A percentile compares a stretch with the other conserved stretches of the same genome.
Evolutionary conservation across 2,888 invertebrate species (phyloP).

Genomic region (Thera obeliscata): DNA sequence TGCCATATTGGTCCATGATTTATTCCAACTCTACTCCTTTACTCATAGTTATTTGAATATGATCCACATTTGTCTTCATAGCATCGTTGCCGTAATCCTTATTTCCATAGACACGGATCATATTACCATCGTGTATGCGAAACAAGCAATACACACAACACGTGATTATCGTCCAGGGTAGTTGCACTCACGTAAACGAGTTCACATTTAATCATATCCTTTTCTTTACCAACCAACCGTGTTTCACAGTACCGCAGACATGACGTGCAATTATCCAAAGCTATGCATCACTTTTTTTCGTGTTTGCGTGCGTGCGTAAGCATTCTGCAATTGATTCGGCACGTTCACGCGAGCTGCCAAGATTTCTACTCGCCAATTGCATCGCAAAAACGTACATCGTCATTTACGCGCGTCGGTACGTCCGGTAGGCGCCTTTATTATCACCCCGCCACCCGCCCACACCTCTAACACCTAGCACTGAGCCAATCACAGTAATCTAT

Average conservation of each 20-base stretch:
- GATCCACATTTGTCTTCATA: slow-evolving; percentile 30
- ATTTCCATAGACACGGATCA: slow-evolving; percentile 13
- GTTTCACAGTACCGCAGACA: slow-evolving; percentile 40
- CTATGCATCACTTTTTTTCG: slow-evolving; percentile 57
- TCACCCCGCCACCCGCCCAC: slow-evolving; percentile 53
- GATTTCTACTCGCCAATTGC: slow-evolving; percentile 59
- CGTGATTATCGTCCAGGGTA: not conserved
- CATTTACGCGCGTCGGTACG: slow-evolving; percentile 58
- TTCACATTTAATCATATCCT: slow-evolving; percentile 24
- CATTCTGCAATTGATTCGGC: slow-evolving; percentile 58
- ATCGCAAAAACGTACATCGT: slow-evolving; percentile 58
- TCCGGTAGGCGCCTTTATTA: slow-evolving; percentile 56
- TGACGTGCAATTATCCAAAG: slow-evolving; percentile 57
- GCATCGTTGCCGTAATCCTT: slow-evolving; percentile 17
- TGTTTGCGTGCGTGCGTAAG: slow-evolving; percentile 51
- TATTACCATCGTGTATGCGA: slow-evolving; percentile 3
- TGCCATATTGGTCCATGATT: slow-evolving; percentile 8
- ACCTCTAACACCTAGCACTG: slow-evolving; percentile 37
- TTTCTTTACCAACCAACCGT: slow-evolving; percentile 23
- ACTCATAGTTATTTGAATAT: slow-evolving; percentile 24
- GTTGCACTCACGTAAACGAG: slow-evolving; percentile 19
- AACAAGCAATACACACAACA: not conserved
- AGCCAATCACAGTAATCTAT: slow-evolving; percentile 72
- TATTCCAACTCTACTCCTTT: slow-evolving; percentile 19
- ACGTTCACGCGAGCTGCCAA: slow-evolving; percentile 54